Base-by-base conservation (phyloP, 1,140 invertebrate genomes). In the Drosophila dunni region DNA sequence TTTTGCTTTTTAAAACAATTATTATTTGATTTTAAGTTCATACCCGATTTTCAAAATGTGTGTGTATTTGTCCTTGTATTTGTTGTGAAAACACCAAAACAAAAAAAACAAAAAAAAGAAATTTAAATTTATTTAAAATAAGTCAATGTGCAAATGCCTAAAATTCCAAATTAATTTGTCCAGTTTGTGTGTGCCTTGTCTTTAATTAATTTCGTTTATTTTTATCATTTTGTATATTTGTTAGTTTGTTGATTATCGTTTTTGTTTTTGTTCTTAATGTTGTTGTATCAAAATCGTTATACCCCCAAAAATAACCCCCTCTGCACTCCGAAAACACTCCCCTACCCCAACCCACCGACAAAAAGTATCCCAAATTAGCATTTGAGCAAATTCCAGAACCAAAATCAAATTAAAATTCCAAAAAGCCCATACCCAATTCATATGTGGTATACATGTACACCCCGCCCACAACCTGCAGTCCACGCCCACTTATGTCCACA, bases 251-350 rank as follows among this genome's bases (percentile, higher is more conserved):
- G 29, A 50, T 54, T 44, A 61, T 74, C 73, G 51, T 45, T 63
- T 85, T 74, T 72, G 70, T 79, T 82, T 88, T 79, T 79, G 75
- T 88, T 79, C 77, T 88, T 75, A 79, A 76, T 86, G 82, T 88
- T 86, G 83, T 86, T 86, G 83, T 86, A 54, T 54, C 2, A 2
- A 29, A 29, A 5, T 29, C 24, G 24, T 29, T 5, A 29, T 29
- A 29, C 24, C 0, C 24, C 24, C 24, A 29, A 29, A 29, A 29
- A 29, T 29, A 29, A 29, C 24, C 24, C 24, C 24, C 24, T 29
- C 24, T 29, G 24, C 24, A 29, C 24, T 29, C 24, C 24, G 6
- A 29, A 29, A 29, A 6, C 24, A 29, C 6, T 29, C 6, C 24
- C 24, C 24, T 29, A 29, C 24, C 24, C 24, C 17, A 29, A 3